Evolutionary conservation across 2,888 invertebrate species (phyloP), one percentile per base, ranked within the genome.

Genomic region (Mimachlamys varia): DNA sequence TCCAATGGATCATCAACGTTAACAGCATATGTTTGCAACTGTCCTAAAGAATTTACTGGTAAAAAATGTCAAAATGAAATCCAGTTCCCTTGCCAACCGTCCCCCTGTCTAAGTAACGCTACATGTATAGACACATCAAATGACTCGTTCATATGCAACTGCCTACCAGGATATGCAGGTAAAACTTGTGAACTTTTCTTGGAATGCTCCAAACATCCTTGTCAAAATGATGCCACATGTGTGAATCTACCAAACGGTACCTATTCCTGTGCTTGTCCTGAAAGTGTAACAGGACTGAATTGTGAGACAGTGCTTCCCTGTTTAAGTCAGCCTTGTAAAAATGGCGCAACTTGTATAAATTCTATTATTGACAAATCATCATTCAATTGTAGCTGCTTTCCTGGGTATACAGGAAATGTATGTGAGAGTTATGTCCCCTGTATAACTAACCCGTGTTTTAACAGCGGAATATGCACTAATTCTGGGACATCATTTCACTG

Each of bases 121-220:
- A 89, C 88, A 33, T 93, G 93, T 91, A 76, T 44, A 49, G 91
- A 91, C 89, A 4, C 93, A 22, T 91, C 92, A 19, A 90, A 90
- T 4, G 53, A 49, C 88, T 88, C 87, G 2, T 76, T 76, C 13
- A 4, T 76, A 76, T 76, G 76, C 27, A 76, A 76, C 33, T 76
- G 76, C 22, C 76, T 33, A 15, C 13, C 12, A 33, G 76, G 33
- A 76, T 76, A 33, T 91, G 91, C 92, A 15, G 95, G 95, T 7
- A 89, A 88, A 13, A 91, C 93, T 58, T 95, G 95, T 91, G 93
- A 94, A 88, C 62, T 88, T 17, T 44, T 88, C 58, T 37, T 91
- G 4, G 89, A 93, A 33, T 94, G 94, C 92, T 93, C 92, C 17
- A 92, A 91, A 38, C 89, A 89, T n/a, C 94, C 94, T 2, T 94